Evolutionary conservation across 2,113 vertebrate species (phyloP), one percentile per base, ranked within the genome.

Genomic region (Polypterus bichir): DNA sequence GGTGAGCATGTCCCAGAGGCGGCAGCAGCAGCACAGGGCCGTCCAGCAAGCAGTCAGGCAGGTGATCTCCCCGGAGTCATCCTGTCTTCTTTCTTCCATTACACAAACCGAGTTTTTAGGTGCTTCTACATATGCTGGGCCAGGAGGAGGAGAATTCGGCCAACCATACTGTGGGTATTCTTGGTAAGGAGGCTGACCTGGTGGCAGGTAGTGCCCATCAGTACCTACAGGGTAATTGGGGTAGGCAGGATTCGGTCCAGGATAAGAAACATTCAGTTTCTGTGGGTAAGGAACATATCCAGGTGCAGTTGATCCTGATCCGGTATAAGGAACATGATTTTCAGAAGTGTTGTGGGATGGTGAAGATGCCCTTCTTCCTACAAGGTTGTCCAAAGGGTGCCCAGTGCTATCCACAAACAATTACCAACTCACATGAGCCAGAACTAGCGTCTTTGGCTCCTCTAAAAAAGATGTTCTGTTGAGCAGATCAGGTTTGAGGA

Each of bases 51-150:
- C 89, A 0, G 89, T 91, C 70, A 91, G 82, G 74, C 89, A 91
- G 64, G 87, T 73, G 45, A 79, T 81, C 48, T 87, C 75, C 0
- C 81, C 86, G 3, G 84, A 49, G 64, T 86, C 78, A 1, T 90
- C 86, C 60, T 83, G 77, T 72, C 83, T 81, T 70, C 80, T 81
- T 71, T 91, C 87, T 79, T 92, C 89, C 58, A 91, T 88, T 9
- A 92, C 87, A 1, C 91, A 92, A 71, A 95, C 93, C 91, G 93
- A 94, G 75, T 93, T 97, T 83, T 97, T 97, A 46, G 92, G 93
- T 68, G 89, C 81, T 57, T 93, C 90, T 3, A 76, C 76, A 6
- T 91, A 91, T 70, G 87, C 77, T 0, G 86, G 84, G 64, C 83
- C 92, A 4, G 88, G 89, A 62, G 90, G 83, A 0, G 86, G 88